Percentiles rank a stretch among this genome's conserved stretches.
Evolutionary conservation across 2,113 vertebrate species (phyloP).

Genomic region (Pelmatolapia mariae): DNA sequence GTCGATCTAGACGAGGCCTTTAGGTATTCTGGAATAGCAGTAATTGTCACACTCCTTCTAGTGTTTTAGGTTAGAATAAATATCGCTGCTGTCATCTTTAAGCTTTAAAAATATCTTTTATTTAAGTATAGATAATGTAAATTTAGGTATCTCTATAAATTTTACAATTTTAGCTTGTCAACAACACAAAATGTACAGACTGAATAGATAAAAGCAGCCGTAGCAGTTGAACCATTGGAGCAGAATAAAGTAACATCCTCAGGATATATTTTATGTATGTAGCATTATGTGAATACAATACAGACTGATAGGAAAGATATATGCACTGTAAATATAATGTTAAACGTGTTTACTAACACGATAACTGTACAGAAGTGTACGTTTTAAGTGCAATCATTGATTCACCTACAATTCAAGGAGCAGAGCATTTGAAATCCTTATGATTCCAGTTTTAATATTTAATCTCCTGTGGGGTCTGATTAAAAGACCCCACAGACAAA

Average conservation of each 20-base stretch:
- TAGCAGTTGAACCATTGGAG: neutral
- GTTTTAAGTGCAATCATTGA: neutral
- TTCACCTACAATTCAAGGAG: neutral
- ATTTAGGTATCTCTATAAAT: neutral
- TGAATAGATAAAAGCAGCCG: neutral
- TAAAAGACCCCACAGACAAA: neutral
- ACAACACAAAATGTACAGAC: neutral
- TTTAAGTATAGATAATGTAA: neutral
- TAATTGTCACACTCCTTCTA: neutral
- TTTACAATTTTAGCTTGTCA: neutral
- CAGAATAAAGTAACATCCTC: neutral
- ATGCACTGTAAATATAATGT: neutral
- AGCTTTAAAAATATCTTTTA: neutral
- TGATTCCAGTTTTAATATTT: neutral
- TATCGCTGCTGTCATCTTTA: neutral
- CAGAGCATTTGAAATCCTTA: neutral
- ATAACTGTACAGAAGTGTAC: neutral
- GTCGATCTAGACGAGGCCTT: neutral
- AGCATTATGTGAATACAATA: neutral
- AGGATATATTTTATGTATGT: neutral
- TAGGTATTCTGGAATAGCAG: neutral
- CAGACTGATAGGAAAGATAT: neutral
- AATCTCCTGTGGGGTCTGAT: neutral
- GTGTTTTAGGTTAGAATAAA: neutral
- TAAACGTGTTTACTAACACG: neutral